These are phyloP conservation scores for Chiloscyllium punctatum DNA, from an alignment of 2,797 vertebrate genomes.

Conservation along the genomic window DNA sequence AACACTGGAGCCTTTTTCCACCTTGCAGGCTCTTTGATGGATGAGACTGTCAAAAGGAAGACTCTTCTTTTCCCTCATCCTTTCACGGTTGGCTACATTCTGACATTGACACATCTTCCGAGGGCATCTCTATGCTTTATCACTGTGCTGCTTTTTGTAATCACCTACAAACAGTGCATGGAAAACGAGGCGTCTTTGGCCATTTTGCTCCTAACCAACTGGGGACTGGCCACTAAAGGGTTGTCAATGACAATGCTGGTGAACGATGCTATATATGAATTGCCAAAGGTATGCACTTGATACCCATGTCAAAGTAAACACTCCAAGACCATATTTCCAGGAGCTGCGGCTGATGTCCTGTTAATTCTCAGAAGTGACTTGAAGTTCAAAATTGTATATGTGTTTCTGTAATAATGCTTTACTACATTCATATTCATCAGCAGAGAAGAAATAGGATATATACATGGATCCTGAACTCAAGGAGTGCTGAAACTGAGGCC, in stretches of 20 bases:
- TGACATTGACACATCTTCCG: conserved; percentile 40
- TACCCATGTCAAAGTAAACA: background rate
- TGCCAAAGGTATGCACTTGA: background rate
- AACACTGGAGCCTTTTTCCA: conserved; percentile 21
- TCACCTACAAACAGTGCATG: conserved; percentile 25
- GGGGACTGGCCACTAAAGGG: background rate
- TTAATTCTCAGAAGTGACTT: background rate
- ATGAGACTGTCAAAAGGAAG: conserved; percentile 40
- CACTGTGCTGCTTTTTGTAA: conserved; percentile 25
- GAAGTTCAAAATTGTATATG: background rate
- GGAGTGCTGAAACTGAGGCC: background rate
- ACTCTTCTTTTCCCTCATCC: conserved; percentile 39
- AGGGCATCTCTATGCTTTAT: conserved; percentile 33
- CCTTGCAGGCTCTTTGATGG: conserved; percentile 37
- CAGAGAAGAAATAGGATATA: background rate
- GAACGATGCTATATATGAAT: conserved; percentile 24
- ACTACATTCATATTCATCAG: background rate
- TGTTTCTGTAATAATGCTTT: background rate
- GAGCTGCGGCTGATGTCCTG: background rate
- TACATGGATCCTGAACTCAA: background rate
- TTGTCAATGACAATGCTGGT: background rate
- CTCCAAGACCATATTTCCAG: background rate
- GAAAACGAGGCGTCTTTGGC: background rate
- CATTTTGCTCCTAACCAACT: background rate
- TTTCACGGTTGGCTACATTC: conserved; percentile 29